A percentile compares a stretch with the other conserved stretches of the same genome.
These are phyloP conservation scores for Campylomormyrus tamandua DNA, from an alignment of 2,113 vertebrate species.

Conservation along the genomic window DNA sequence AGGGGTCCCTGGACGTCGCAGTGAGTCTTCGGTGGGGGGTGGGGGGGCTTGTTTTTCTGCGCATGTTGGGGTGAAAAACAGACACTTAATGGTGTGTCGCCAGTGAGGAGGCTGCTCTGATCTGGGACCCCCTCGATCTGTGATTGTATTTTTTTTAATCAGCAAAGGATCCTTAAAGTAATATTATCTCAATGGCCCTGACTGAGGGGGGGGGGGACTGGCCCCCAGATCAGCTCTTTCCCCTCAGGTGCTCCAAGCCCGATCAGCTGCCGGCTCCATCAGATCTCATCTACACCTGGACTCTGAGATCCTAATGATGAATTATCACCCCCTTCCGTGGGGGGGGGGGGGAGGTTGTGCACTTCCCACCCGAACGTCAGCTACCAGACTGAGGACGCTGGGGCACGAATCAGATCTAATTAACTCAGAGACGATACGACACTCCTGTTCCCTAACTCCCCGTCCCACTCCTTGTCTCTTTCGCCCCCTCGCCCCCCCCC, in stretches of 20 bases:
- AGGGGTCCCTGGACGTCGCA: background rate
- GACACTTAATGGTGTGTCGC: conserved; percentile 39
- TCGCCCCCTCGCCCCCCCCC: background rate
- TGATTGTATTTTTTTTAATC: conserved; percentile 74
- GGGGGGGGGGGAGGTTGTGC: conserved; percentile 56
- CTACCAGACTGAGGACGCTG: conserved; percentile 65
- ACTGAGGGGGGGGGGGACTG: conserved; percentile 86
- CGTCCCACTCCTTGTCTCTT: conserved; percentile 3
- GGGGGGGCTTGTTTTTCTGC: background rate
- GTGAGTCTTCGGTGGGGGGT: background rate
- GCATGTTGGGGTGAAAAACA: background rate
- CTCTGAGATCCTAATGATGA: conserved; percentile 98
- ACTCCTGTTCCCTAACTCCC: conserved; percentile 43
- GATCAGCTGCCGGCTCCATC: conserved; percentile 85
- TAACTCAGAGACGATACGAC: conserved; percentile 68
- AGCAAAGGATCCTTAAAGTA: conserved; percentile 90
- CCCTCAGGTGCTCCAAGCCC: conserved; percentile 68
- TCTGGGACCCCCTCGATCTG: conserved; percentile 77
- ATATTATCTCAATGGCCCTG: conserved; percentile 95
- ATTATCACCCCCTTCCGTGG: conserved; percentile 85
- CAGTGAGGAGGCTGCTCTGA: conserved; percentile 58
- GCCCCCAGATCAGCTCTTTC: conserved; percentile 91
- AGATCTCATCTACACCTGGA: conserved; percentile 95
- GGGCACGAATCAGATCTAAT: conserved; percentile 77
- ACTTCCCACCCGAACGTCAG: conserved; percentile 78